Conservation (phyloP, 2,888 invertebrate genomes). For the Polyommatus iphigenia region DNA sequence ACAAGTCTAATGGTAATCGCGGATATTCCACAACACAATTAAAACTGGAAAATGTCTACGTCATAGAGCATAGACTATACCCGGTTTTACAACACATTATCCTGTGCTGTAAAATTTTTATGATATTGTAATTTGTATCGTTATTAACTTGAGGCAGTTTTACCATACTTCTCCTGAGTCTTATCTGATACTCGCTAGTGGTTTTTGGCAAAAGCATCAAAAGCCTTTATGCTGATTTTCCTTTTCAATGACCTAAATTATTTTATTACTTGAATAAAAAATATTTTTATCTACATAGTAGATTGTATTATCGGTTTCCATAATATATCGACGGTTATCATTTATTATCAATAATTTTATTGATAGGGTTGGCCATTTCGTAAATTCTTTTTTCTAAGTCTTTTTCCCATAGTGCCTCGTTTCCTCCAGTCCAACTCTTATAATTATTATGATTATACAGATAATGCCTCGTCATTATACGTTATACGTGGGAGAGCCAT, state of each 20-base stretch:
- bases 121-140: background rate
- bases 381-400: background rate
- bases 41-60: background rate
- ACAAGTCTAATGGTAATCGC: background rate
- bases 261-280: background rate
- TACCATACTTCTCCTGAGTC: background rate
- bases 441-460: too few species aligned
- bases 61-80: background rate
- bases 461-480: too few species aligned
- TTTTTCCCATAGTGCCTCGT: too few species aligned
- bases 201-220: background rate
- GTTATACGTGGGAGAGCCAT: too few species aligned
- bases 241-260: background rate
- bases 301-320: background rate
- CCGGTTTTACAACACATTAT: background rate
- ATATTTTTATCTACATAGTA: background rate
- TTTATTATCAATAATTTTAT: background rate
- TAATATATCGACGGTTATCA: background rate
- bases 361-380: background rate
- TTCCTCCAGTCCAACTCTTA: too few species aligned
- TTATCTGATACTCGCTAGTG: background rate
- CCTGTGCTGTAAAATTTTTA: background rate
- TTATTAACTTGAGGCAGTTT: background rate
- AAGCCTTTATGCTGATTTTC: background rate
- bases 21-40: background rate